A percentile compares a stretch with the other conserved stretches of the same genome.
phyloP scores from a whole-genome alignment of 2,113 vertebrate species.

The Protomyctophum bolini region DNA sequence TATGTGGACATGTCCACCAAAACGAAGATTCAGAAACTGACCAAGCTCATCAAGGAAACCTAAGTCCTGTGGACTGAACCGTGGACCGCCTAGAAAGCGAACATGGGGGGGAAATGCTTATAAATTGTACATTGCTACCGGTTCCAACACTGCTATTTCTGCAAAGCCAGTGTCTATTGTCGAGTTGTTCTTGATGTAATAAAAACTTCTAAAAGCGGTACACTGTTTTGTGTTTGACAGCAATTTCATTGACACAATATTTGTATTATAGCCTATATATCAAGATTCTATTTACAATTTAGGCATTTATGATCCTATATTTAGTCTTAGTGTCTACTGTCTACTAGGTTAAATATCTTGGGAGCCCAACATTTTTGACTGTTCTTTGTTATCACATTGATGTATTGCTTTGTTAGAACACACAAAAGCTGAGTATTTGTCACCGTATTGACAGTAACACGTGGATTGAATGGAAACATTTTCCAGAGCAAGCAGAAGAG shows the following conservation, averaged over 20 bases:
- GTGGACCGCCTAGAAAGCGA: conserved; percentile 15
- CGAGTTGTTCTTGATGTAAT: conserved; percentile 48
- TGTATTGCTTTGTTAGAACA: too few species aligned
- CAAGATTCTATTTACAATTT: neutral
- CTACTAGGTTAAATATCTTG: too few species aligned
- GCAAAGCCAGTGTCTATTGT: conserved; percentile 62
- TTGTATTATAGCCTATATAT: neutral
- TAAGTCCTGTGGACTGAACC: conserved; percentile 77
- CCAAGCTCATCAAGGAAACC: conserved; percentile 84
- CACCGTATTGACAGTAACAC: neutral
- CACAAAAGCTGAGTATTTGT: too few species aligned
- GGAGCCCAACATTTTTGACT: too few species aligned
- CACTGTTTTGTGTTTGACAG: neutral
- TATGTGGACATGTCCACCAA: conserved; percentile 95
- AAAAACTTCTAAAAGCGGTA: conserved; percentile 32
- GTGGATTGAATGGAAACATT: neutral
- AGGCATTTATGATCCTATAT: neutral
- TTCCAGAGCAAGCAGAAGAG: neutral
- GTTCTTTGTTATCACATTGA: too few species aligned
- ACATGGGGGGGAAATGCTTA: conserved; percentile 29
- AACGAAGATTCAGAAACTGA: conserved; percentile 94
- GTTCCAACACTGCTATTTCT: conserved; percentile 52
- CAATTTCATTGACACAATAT: neutral
- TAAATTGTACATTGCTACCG: conserved; percentile 57
- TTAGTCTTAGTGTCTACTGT: too few species aligned